Percentiles rank a stretch among this genome's conserved stretches.
phyloP scores from a whole-genome alignment of 2,888 invertebrate species.

The Heliothis peltigera region DNA sequence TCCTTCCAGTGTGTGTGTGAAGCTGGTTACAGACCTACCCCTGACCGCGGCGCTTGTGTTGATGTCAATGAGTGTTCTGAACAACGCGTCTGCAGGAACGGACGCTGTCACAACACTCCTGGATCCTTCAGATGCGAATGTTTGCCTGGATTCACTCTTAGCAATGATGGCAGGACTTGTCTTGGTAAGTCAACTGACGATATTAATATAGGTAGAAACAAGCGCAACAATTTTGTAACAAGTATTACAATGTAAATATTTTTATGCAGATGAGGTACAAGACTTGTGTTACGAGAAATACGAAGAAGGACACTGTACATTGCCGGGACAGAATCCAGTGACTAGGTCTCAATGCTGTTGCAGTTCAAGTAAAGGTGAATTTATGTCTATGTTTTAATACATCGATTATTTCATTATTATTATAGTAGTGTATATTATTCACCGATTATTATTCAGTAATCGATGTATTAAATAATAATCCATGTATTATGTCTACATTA shows the following conservation, averaged over 20 bases:
- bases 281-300: constrained; percentile 95
- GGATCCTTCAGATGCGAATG: constrained; percentile 95
- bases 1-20: constrained; percentile 96
- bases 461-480: too few species aligned
- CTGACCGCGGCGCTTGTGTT: constrained; percentile 80
- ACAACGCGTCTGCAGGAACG: constrained; percentile 94
- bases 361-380: constrained; percentile 89
- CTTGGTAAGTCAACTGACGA: constrained; percentile 87
- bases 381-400: neutral
- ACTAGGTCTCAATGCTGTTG: constrained; percentile 96
- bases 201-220: neutral
- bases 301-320: constrained; percentile 93
- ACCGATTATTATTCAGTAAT: too few species aligned
- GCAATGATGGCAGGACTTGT: constrained; percentile 94
- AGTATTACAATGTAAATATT: constrained; percentile 1
- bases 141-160: constrained; percentile 94
- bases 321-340: constrained; percentile 93
- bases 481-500: too few species aligned
- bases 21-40: constrained; percentile 92
- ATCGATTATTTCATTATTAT: too few species aligned
- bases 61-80: constrained; percentile 91
- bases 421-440: too few species aligned
- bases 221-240: neutral
- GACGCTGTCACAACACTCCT: constrained; percentile 94
- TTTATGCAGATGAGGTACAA: constrained; percentile 92